Evolutionary conservation across 2,797 vertebrate species (phyloP), one percentile per base, ranked within the genome.

Genomic region (Caiman crocodilus): DNA sequence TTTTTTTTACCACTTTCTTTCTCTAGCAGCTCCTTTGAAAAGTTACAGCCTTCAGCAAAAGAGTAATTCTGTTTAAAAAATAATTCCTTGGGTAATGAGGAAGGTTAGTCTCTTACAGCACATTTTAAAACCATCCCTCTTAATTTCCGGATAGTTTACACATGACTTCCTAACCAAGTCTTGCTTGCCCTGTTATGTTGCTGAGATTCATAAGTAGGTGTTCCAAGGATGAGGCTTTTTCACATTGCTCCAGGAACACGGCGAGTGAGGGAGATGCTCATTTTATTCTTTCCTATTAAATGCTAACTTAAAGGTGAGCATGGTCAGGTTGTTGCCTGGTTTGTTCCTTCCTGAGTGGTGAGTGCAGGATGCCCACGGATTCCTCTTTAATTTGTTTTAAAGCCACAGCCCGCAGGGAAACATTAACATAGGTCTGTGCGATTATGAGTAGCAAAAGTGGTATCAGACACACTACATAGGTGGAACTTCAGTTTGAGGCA

Each of bases 1-100:
- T 28, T 79, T 78, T 78, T 42, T 26, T 88, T 92, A 78, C 63
- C 84, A 26, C 96, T 94, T 94, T 74, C 82, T 84, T 73, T 35
- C 63, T 81, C 78, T 84, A 69, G 4, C 42, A 42, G 35, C 4
- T 2, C 73, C 50, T 90, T 92, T 82, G 82, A 90, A 95, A n/a
- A 23, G 21, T 42, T 21, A 7, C 32, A 23, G 35, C 7, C 35
- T 71, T 71, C 25, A 35, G 30, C 23, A 71, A 42, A 32, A 69
- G 65, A 71, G 25, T 20, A 42, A 71, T 42, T 71, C 8, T 42
- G 42, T 50, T 11, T 50, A 50, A 50, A 35, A 14, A 73, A 14
- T 60, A 82, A 17, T 73, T 61, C 4, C 61, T 88, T 71, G 65
- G 32, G 42, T 50, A 50, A 61, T 80, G 73, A 32, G 78, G 69